These are phyloP conservation scores for Corvus moneduloides DNA, from an alignment of 2,113 vertebrate genomes.

Conservation along the genomic window DNA sequence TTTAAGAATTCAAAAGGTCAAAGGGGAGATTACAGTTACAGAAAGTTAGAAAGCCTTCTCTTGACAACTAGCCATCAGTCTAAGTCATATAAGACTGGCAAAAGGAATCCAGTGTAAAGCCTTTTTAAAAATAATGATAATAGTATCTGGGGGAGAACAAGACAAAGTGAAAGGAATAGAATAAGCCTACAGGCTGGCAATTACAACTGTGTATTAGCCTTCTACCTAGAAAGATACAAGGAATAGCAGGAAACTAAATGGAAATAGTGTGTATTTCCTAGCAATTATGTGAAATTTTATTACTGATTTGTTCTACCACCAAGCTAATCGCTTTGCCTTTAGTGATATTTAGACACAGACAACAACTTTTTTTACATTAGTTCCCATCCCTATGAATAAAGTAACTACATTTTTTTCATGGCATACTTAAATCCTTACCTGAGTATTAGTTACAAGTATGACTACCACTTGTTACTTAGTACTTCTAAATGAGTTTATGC, in stretches of 20 bases:
- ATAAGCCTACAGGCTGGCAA: background rate
- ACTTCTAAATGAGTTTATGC: background rate
- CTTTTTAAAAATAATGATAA: background rate
- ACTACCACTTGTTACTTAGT: background rate
- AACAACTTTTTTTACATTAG: background rate
- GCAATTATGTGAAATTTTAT: background rate
- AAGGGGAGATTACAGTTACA: slow-evolving; percentile 35
- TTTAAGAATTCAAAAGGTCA: slow-evolving; percentile 21
- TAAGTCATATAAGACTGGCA: background rate
- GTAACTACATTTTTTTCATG: background rate
- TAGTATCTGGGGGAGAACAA: background rate
- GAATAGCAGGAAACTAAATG: background rate
- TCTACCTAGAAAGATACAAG: background rate
- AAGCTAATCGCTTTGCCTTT: background rate
- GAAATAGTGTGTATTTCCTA: background rate
- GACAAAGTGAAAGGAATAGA: background rate
- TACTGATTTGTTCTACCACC: background rate
- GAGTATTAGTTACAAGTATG: background rate
- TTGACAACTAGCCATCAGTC: background rate
- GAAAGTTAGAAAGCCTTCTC: slow-evolving; percentile 17
- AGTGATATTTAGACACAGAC: background rate
- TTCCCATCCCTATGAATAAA: background rate
- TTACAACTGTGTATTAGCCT: background rate
- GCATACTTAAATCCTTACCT: background rate
- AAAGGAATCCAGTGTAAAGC: background rate